These are phyloP conservation scores for Pristionchus maxplancki DNA, from an alignment of 2,888 invertebrate species.

Conservation along the genomic window DNA sequence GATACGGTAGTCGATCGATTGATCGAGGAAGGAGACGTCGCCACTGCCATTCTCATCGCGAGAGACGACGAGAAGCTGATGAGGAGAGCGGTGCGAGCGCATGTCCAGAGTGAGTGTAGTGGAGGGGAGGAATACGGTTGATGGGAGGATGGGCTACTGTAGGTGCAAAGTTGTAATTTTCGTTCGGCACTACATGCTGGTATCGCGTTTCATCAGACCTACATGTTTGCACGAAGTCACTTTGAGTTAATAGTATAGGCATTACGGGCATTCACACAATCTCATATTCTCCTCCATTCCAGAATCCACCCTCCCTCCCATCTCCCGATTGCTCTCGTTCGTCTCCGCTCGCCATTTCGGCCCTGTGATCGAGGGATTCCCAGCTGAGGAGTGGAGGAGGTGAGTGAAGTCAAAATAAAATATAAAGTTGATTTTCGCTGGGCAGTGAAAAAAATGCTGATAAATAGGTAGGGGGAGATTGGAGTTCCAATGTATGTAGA, in stretches of 20 bases:
- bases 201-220: too few relatives aligned
- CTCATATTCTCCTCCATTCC: background rate
- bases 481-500: too few relatives aligned
- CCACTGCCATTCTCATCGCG: slow-evolving; percentile 37
- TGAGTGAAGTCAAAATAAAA: too few relatives aligned
- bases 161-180: too few relatives aligned
- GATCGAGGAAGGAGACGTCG: slow-evolving; percentile 10
- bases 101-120: background rate
- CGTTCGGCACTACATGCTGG: too few relatives aligned
- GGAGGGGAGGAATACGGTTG: too few relatives aligned
- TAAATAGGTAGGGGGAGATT: too few relatives aligned
- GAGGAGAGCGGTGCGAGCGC: slow-evolving; percentile 2
- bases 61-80: slow-evolving; percentile 37
- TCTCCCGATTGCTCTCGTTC: slow-evolving; percentile 33
- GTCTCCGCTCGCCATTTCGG: slow-evolving; percentile 39
- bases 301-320: slow-evolving; percentile 26
- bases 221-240: too few relatives aligned
- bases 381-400: slow-evolving; percentile 29
- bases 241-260: too few relatives aligned
- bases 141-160: too few relatives aligned
- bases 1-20: slow-evolving; percentile 44
- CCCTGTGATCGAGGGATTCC: slow-evolving; percentile 23
- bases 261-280: background rate
- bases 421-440: background rate
- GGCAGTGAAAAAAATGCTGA: background rate